Conservation (phyloP, 2,113 vertebrate species). For the Elanoides forficatus region DNA sequence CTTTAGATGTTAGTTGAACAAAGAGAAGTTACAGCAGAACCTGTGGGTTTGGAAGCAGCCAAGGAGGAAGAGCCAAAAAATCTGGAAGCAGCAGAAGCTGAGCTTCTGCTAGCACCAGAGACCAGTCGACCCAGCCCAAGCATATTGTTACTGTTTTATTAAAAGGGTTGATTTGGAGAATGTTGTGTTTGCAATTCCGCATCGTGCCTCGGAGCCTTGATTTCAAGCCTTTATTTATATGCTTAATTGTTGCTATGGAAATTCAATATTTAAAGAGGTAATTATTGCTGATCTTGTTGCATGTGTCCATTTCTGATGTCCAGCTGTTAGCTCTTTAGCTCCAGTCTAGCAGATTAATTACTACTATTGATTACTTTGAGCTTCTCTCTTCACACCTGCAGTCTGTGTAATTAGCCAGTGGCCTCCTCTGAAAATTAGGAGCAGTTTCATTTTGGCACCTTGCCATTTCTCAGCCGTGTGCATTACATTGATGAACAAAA, state of each 20-base stretch:
- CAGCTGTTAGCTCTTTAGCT: constrained; percentile 89
- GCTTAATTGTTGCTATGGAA: constrained; percentile 86
- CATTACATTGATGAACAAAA: constrained; percentile 77
- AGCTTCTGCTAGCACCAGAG: constrained; percentile 22
- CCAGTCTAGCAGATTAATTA: constrained; percentile 88
- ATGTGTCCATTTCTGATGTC: constrained; percentile 87
- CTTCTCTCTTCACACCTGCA: constrained; percentile 87
- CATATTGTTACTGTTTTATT: constrained; percentile 75
- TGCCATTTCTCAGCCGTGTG: constrained; percentile 82
- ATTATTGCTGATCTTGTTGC: constrained; percentile 88
- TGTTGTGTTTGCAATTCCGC: constrained; percentile 71
- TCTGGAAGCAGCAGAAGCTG: constrained; percentile 23
- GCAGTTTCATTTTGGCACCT: constrained; percentile 81
- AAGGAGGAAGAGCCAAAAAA: constrained; percentile 20
- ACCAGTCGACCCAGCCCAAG: constrained; percentile 39
- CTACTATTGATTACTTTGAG: constrained; percentile 88
- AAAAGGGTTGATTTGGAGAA: constrained; percentile 72
- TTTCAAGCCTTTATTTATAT: constrained; percentile 81
- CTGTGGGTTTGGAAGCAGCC: constrained; percentile 8
- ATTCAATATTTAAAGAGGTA: constrained; percentile 88
- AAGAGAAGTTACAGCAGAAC: constrained; percentile 28
- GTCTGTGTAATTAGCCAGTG: constrained; percentile 84
- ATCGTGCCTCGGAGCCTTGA: constrained; percentile 72
- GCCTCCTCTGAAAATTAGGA: constrained; percentile 85
- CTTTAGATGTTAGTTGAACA: background rate